These are phyloP conservation scores for Caenorhabditis drosophilae DNA, from an alignment of 2,888 invertebrate genomes.

Conservation along the genomic window DNA sequence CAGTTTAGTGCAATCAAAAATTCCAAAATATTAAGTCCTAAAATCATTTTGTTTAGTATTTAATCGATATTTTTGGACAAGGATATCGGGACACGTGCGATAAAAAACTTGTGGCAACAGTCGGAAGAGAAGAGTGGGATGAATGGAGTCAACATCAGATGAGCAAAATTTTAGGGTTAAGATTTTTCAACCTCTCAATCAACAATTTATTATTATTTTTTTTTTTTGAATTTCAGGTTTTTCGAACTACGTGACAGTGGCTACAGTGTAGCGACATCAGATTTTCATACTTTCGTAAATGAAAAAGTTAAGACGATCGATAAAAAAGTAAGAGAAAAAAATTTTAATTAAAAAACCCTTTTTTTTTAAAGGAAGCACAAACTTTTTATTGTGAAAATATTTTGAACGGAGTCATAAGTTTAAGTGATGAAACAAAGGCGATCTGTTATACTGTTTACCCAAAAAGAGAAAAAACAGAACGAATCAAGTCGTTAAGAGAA, in stretches of 20 bases:
- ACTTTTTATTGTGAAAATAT: slow-evolving; percentile 44
- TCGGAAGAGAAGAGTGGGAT: slow-evolving; percentile 15
- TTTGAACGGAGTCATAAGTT: slow-evolving; percentile 35
- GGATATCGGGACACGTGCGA: slow-evolving; percentile 42
- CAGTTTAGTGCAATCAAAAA: too few species aligned
- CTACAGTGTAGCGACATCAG: slow-evolving; percentile 21
- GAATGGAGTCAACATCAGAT: slow-evolving; percentile 18
- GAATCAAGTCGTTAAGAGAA: slow-evolving; percentile 16
- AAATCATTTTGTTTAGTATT: slow-evolving; percentile 18
- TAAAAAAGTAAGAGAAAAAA: slow-evolving; percentile 6
- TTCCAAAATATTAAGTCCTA: too few species aligned
- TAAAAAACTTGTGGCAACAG: slow-evolving; percentile 30
- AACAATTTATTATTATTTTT: too few species aligned
- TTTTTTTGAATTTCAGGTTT: slow-evolving; percentile 35
- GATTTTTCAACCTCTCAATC: background rate
- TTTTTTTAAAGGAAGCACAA: slow-evolving; percentile 23
- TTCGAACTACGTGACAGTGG: slow-evolving; percentile 35
- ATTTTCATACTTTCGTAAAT: slow-evolving; percentile 33
- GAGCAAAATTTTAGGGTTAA: slow-evolving; percentile 23
- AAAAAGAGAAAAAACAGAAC: slow-evolving; percentile 7
- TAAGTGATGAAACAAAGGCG: slow-evolving; percentile 25
- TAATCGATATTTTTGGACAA: slow-evolving; percentile 31
- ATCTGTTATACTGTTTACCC: slow-evolving; percentile 44
- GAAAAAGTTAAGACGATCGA: slow-evolving; percentile 18
- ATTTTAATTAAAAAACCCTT: background rate